These are phyloP conservation scores for Leuciscus waleckii DNA, from an alignment of 2,797 vertebrate species.

Conservation along the genomic window DNA sequence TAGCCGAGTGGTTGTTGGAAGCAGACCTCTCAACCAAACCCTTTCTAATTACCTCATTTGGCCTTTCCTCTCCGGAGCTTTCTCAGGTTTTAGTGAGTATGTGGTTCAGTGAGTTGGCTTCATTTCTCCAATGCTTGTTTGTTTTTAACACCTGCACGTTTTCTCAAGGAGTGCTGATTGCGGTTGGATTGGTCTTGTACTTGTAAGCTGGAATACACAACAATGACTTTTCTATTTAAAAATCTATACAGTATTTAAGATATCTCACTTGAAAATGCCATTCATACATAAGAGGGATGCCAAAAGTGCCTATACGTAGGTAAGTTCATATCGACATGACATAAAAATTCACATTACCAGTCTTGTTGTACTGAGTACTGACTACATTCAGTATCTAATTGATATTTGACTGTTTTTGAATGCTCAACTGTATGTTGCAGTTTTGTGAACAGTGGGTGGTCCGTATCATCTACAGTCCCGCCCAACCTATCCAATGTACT, in stretches of 20 bases:
- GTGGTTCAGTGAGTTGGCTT: conserved; percentile 45
- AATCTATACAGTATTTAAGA: conserved; percentile 21
- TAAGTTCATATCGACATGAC: neutral
- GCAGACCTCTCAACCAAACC: conserved; percentile 49
- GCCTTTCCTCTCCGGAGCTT: conserved; percentile 44
- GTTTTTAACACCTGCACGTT: conserved; percentile 41
- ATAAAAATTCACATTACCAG: neutral
- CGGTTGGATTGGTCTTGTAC: neutral
- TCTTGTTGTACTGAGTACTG: neutral
- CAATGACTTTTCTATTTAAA: conserved; percentile 21
- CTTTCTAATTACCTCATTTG: conserved; percentile 52
- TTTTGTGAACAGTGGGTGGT: neutral
- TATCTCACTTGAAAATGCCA: neutral
- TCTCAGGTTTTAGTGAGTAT: conserved; percentile 45
- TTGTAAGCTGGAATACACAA: conserved; percentile 9
- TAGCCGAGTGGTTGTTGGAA: conserved; percentile 58
- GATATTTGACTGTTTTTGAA: conserved; percentile 3
- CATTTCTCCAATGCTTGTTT: conserved; percentile 27
- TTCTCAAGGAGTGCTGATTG: conserved; percentile 37
- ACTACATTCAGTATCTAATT: neutral
- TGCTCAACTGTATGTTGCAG: too few species aligned
- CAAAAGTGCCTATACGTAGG: neutral
- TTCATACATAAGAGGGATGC: neutral
- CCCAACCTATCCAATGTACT: conserved; percentile 33
- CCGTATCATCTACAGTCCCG: neutral